phyloP scores from a whole-genome alignment of 2,888 invertebrate species.

The Cryptocephalus moraei region DNA sequence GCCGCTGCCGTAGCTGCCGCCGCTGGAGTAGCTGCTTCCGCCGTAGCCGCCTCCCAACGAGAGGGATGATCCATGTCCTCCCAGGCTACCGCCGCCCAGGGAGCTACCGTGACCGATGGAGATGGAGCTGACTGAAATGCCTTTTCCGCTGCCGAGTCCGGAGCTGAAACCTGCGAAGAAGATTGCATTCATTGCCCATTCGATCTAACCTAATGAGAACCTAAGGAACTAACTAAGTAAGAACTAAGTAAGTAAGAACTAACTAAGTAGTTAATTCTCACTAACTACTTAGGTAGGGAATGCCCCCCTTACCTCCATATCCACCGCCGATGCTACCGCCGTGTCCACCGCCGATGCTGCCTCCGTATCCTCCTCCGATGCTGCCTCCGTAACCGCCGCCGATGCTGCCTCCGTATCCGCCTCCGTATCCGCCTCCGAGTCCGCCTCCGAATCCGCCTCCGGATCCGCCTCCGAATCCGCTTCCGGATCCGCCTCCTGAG shows the following conservation, averaged over 20 bases:
- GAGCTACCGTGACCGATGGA: conserved; percentile 4
- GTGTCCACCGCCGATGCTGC: conserved; percentile 2
- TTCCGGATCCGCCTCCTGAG: conserved; percentile 17
- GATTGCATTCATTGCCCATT: conserved; percentile 3
- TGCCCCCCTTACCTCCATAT: conserved; percentile 1
- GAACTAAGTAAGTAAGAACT: no score
- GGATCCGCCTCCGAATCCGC: conserved; percentile 13
- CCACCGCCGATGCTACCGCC: conserved; percentile 4
- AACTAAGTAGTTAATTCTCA: no score
- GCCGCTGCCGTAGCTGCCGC: background rate
- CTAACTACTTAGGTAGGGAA: no score
- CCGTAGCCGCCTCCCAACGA: conserved; percentile 11
- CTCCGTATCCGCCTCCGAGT: conserved; percentile 13
- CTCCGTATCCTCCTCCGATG: background rate
- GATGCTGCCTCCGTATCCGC: conserved; percentile 12
- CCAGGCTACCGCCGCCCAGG: conserved; percentile 1
- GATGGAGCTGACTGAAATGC: conserved; percentile 1
- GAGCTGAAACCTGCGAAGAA: background rate
- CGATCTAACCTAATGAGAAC: conserved; percentile 10
- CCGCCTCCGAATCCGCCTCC: conserved; percentile 14
- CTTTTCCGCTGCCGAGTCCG: conserved; percentile 6
- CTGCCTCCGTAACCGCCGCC: conserved; percentile 12
- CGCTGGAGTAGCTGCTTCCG: conserved; percentile 12
- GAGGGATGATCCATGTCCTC: conserved; percentile 6
- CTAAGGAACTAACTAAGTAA: no score